Conservation (phyloP, 2,888 invertebrate genomes). For the Drosophila conformis region DNA sequence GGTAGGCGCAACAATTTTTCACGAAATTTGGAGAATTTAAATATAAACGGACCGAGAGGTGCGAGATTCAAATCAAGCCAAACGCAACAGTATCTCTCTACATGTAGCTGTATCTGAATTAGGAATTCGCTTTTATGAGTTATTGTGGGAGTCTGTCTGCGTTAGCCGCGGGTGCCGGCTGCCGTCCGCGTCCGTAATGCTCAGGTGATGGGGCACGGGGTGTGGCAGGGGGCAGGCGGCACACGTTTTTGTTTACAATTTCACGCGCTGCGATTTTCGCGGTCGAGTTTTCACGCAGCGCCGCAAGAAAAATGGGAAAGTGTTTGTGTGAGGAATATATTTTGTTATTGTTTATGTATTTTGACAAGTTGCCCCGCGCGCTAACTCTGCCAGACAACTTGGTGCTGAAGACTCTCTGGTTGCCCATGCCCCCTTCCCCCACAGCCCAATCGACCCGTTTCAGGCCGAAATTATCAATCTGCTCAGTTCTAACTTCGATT, state of each 20-base stretch:
- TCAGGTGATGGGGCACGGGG: background rate
- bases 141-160: constrained; percentile 78
- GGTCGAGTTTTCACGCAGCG: constrained; percentile 77
- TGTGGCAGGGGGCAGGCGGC: background rate
- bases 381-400: constrained; percentile 75
- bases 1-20: constrained; percentile 62
- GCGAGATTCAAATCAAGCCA: constrained; percentile 65
- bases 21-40: constrained; percentile 69
- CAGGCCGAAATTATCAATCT: background rate
- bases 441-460: background rate
- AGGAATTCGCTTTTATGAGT: constrained; percentile 65
- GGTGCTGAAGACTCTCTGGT: constrained; percentile 54
- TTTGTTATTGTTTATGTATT: constrained; percentile 83
- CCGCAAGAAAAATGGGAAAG: constrained; percentile 60
- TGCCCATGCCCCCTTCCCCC: background rate
- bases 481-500: background rate
- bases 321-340: constrained; percentile 72
- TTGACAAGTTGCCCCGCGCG: constrained; percentile 81
- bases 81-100: constrained; percentile 24
- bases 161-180: constrained; percentile 68
- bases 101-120: constrained; percentile 25
- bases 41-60: constrained; percentile 76
- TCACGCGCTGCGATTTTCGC: constrained; percentile 78
- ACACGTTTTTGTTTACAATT: constrained; percentile 74
- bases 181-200: constrained; percentile 11